Conservation (phyloP, 2,113 vertebrate genomes). For the zebrafish (Danio rerio) region GRCz12tu NC_133182.1:23639001-23639500, state of each 20-base stretch:
- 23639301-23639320: not conserved
- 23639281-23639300: not conserved
- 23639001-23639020: not conserved
- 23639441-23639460: too few relatives aligned
- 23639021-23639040: not conserved
- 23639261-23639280: constrained; percentile 13
- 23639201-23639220: constrained; percentile 30
- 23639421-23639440: too few relatives aligned
- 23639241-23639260: constrained; percentile 38
- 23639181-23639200: constrained; percentile 10
- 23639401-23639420: too few relatives aligned
- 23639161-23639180: constrained; percentile 22
- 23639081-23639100: constrained; percentile 32
- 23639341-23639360: not conserved
- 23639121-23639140: not conserved
- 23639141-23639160: not conserved
- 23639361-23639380: too few relatives aligned
- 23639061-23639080: constrained; percentile 14
- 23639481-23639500: too few relatives aligned
- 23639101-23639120: not conserved
- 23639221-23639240: constrained; percentile 32
- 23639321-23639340: not conserved
- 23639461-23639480: too few relatives aligned
- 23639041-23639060: not conserved
- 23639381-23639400: too few relatives aligned